Base-by-base conservation (phyloP, 2,888 invertebrate genomes). In the Steromphala cineraria region DNA sequence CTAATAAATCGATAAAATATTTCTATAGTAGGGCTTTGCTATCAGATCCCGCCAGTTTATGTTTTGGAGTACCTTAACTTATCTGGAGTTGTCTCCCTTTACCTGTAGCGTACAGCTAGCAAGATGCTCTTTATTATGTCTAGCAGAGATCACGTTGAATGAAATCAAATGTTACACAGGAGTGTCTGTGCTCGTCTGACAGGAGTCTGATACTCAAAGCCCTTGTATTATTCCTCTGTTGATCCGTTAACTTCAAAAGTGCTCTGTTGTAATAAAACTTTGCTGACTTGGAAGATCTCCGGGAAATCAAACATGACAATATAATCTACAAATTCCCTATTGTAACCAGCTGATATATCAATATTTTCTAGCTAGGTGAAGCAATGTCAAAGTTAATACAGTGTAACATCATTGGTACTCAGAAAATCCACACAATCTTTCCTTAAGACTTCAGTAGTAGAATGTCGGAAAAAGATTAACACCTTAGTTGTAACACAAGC, bases 281-380 rank as follows among this genome's bases (percentile, higher is more conserved):
- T 71, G 40, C 36, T 71, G 17, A 71, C 71, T 71, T 71, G 71
- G 71, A 71, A 71, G 71, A 71, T 71, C 71, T 71, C 40, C 28
- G 71, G 71, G 36, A 71, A 71, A 71, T 71, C 71, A 71, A 71
- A 71, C 71, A 71, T 71, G 31, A 71, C 71, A 71, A 71, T 71
- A 71, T 71, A 71, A 36, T 36, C 71, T 71, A 71, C 71, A 71
- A 40, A 71, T 28, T 71, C 71, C 71, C 71, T 71, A 71, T 19
- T 19, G 31, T 71, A 24, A 71, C 71, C 71, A 71, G 71, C 71
- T 71, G 28, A 56, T 56, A 71, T 71, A 71, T 36, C 40, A 40
- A 71, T 71, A 71, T n/a, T 71, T 36, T 46, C 71, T 71, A 71
- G 28, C 71, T 71, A 71, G 17, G 31, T 36, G 71, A 71, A 71